phyloP scores from a whole-genome alignment of 2,888 invertebrate species.

The Iphiclides podalirius region DNA sequence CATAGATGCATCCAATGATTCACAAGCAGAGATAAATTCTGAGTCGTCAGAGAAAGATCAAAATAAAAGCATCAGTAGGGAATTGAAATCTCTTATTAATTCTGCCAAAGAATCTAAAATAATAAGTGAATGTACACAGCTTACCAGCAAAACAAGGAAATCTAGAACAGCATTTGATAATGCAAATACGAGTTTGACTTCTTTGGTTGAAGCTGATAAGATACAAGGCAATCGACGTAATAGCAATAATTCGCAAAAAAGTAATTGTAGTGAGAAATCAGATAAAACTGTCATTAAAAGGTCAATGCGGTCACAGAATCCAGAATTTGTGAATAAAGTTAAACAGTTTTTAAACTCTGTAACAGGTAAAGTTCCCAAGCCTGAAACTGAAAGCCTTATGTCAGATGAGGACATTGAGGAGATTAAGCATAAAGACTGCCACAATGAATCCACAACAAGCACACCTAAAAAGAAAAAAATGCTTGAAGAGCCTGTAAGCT shows the following conservation, averaged over 20 bases:
- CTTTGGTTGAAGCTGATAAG: constrained; percentile 55
- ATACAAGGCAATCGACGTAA: constrained; percentile 48
- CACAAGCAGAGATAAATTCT: constrained; percentile 44
- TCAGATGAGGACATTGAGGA: constrained; percentile 52
- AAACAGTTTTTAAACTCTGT: constrained; percentile 81
- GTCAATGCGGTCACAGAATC: constrained; percentile 82
- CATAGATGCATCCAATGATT: constrained; percentile 50
- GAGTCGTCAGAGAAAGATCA: constrained; percentile 61
- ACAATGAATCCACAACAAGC: constrained; percentile 32
- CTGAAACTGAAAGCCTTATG: constrained; percentile 32
- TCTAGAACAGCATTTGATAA: constrained; percentile 67
- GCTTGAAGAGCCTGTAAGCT: constrained; percentile 31
- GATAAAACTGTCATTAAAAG: constrained; percentile 56
- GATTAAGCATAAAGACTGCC: constrained; percentile 41
- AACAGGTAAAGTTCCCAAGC: constrained; percentile 54
- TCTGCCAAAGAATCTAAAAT: constrained; percentile 85
- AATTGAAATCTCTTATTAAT: constrained; percentile 82
- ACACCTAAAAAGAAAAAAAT: constrained; percentile 40
- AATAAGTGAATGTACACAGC: constrained; percentile 78
- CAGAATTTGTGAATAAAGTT: constrained; percentile 82
- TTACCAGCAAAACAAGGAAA: constrained; percentile 73
- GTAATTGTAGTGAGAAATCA: constrained; percentile 61
- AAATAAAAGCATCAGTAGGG: constrained; percentile 73
- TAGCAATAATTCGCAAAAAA: constrained; percentile 59
- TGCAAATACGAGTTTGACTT: constrained; percentile 63